Percentiles rank a stretch among this genome's conserved stretches.
Conservation (phyloP, 1,140 invertebrate genomes). For the Gyrodactylus salaris region DNA sequence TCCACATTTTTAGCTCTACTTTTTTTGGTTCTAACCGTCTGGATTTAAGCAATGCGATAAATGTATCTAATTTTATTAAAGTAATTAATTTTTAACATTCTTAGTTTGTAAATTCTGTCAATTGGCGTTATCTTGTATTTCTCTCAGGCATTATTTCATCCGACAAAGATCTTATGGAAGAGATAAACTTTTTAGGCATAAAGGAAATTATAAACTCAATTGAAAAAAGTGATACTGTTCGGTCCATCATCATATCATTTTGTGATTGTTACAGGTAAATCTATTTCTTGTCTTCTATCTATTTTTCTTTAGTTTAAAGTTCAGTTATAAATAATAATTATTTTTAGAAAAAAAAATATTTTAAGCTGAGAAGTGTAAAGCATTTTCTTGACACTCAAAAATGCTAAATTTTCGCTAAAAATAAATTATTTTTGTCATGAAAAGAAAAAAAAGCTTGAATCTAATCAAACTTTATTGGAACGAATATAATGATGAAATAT, state of each 20-base stretch:
- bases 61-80: background rate
- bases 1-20: background rate
- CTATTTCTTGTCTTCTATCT: too few species aligned
- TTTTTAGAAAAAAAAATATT: too few species aligned
- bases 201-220: background rate
- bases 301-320: too few species aligned
- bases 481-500: too few species aligned
- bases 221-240: background rate
- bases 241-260: background rate
- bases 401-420: too few species aligned
- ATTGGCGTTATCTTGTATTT: background rate
- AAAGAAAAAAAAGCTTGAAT: too few species aligned
- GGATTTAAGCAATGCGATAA: background rate
- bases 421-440: too few species aligned
- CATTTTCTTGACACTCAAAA: too few species aligned
- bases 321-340: too few species aligned
- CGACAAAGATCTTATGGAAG: background rate
- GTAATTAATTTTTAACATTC: background rate
- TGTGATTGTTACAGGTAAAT: background rate
- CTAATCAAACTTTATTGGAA: too few species aligned
- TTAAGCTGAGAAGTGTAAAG: too few species aligned
- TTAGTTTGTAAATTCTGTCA: background rate
- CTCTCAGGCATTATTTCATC: background rate
- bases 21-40: background rate
- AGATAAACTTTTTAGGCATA: background rate